Conservation (phyloP, 2,113 vertebrate species). For the human region DNA sequence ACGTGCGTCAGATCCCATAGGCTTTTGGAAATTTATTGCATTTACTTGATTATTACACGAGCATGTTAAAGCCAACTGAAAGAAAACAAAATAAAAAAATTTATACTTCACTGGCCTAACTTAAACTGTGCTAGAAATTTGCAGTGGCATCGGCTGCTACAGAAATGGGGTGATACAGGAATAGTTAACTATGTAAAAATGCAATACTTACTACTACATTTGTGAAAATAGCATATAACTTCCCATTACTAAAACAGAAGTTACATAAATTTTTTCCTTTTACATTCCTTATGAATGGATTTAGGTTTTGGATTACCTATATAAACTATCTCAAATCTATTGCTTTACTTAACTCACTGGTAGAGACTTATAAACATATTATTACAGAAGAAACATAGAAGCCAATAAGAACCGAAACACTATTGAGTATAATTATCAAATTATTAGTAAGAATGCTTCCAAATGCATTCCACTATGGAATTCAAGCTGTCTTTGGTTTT, state of each 20-base stretch:
- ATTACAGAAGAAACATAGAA: background rate
- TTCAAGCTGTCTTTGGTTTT: background rate
- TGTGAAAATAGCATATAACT: background rate
- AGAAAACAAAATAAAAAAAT: background rate
- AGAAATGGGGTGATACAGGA: background rate
- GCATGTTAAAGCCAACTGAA: background rate
- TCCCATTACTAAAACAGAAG: background rate
- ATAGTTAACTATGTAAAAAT: background rate
- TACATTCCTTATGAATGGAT: background rate
- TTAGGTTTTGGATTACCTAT: background rate
- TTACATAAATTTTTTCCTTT: background rate
- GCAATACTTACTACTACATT: background rate
- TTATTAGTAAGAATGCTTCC: background rate
- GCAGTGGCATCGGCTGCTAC: background rate
- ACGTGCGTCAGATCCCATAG: too few species aligned
- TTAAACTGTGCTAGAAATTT: background rate
- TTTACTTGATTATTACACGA: background rate
- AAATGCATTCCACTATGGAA: background rate
- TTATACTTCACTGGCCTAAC: background rate
- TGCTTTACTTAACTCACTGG: background rate
- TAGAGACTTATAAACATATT: background rate
- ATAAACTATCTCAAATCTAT: background rate
- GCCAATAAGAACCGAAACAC: background rate
- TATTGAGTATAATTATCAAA: background rate
- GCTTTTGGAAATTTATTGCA: background rate